Evolutionary conservation across 2,888 invertebrate species (phyloP), one percentile per base, ranked within the genome.

Genomic region (Cremastobaeus sp.): DNA sequence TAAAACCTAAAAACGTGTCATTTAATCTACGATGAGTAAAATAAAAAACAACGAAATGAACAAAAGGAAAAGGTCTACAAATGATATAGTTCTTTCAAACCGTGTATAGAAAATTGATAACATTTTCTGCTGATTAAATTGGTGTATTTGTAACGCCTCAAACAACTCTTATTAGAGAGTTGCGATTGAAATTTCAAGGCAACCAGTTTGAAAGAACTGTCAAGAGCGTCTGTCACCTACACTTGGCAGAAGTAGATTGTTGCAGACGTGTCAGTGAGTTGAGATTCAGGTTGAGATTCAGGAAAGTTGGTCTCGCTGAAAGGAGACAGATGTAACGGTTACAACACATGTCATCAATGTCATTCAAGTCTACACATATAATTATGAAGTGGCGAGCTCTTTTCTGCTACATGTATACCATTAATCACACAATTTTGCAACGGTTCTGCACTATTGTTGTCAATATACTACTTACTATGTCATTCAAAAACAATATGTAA

Each of bases 261-360:
- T 94, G 95, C 88, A 94, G 93, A 89, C 95, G 93, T 82, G 86
- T 85, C 90, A 95, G 91, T 86, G 95, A 93, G 91, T 96, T 96
- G 90, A 95, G 92, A 92, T 95, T 96, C 92, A 96, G 91, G 91
- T 94, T 96, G 91, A 98, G 94, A 93, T 97, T 97, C 91, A 98
- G 94, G 93, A 97, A 98, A 89, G 97, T 98, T 88, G 98, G 98
- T 87, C 98, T 95, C 90, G 97, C 97, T 98, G 97, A 91, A 86
- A 86, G 83, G 84, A 86, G 83, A 84, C 78, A 86, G 69, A 75
- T 73, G 65, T 60, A 57, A 75, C 71, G 68, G 54, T 80, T 80
- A 81, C 76, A 77, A 76, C 66, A 69, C 62, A 60, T 21, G 48
- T 69, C 55, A 5, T 52, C 8, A 17, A 54, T 34, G 45, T 62